A percentile compares a stretch with the other conserved stretches of the same genome.
Conservation (phyloP, 1,140 invertebrate species). For the Cotesia vestalis region DNA sequence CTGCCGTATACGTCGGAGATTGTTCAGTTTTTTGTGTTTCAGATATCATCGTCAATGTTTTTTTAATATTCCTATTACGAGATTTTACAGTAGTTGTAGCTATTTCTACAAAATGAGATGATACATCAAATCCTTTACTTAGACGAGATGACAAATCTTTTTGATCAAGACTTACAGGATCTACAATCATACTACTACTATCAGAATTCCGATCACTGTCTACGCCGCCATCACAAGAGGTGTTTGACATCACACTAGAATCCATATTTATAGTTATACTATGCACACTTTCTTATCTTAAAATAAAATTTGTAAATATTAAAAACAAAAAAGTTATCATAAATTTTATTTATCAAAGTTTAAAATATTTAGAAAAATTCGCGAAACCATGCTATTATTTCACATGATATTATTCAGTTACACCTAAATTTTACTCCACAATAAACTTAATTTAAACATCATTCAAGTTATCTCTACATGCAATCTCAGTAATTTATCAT, state of each 20-base stretch:
- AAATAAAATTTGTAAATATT: neutral
- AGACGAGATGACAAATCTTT: slow-evolving; percentile 52
- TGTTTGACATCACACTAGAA: slow-evolving; percentile 53
- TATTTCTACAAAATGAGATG: slow-evolving; percentile 23
- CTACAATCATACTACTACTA: slow-evolving; percentile 63
- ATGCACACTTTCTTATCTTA: neutral
- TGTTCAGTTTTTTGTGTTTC: slow-evolving; percentile 38
- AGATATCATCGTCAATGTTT: slow-evolving; percentile 56
- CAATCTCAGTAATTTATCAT: neutral
- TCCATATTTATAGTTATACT: slow-evolving; percentile 34
- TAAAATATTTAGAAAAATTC: neutral
- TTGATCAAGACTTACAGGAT: slow-evolving; percentile 62
- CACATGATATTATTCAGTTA: slow-evolving; percentile 40
- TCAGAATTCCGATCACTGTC: slow-evolving; percentile 64
- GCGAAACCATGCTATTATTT: slow-evolving; percentile 32
- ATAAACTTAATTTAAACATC: slow-evolving; percentile 38
- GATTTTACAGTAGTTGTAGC: slow-evolving; percentile 16
- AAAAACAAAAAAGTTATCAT: neutral
- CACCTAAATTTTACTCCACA: slow-evolving; percentile 48
- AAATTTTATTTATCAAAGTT: neutral
- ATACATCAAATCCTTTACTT: slow-evolving; percentile 5
- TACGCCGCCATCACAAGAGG: slow-evolving; percentile 60
- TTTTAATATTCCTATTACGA: slow-evolving; percentile 46
- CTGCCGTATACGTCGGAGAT: slow-evolving; percentile 44
- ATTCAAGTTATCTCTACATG: slow-evolving; percentile 19